A percentile compares a stretch with the other conserved stretches of the same genome.
Conservation (phyloP, 2,113 vertebrate genomes). For the Notechis scutatus region DNA sequence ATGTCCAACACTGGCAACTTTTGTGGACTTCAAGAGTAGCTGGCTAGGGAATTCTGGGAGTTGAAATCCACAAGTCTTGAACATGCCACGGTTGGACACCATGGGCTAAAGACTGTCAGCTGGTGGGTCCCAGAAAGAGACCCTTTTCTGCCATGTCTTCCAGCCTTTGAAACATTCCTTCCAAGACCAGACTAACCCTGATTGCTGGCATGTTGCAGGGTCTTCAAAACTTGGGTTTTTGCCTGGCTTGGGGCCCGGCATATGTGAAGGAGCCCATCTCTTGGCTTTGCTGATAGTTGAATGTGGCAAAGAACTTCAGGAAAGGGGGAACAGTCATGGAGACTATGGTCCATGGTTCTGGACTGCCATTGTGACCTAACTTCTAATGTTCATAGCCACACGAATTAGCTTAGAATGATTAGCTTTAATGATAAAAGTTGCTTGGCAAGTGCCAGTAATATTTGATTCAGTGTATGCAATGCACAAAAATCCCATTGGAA, state of each 20-base stretch:
- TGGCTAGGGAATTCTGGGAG: not conserved
- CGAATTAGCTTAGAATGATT: not conserved
- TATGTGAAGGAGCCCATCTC: not conserved
- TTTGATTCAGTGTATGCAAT: not conserved
- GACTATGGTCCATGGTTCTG: not conserved
- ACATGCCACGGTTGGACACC: not conserved
- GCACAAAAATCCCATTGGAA: not conserved
- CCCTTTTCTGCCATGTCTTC: not conserved
- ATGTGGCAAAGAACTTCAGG: not conserved
- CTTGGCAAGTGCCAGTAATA: not conserved
- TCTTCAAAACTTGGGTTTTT: not conserved
- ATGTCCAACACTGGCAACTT: not conserved
- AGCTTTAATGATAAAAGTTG: not conserved
- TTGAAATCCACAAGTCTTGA: not conserved
- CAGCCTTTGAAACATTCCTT: not conserved
- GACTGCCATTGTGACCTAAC: not conserved
- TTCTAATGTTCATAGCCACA: not conserved
- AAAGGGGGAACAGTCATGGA: not conserved
- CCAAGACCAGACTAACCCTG: not conserved
- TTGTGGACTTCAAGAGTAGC: not conserved
- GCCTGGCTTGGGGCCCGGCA: not conserved
- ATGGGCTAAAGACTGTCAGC: not conserved
- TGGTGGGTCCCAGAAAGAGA: not conserved
- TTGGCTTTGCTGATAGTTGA: not conserved
- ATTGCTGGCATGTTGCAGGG: not conserved